Evolutionary conservation across 2,888 invertebrate genomes (phyloP), one percentile per base, ranked within the genome.

Genomic region (Aleiodes leptofemur): DNA sequence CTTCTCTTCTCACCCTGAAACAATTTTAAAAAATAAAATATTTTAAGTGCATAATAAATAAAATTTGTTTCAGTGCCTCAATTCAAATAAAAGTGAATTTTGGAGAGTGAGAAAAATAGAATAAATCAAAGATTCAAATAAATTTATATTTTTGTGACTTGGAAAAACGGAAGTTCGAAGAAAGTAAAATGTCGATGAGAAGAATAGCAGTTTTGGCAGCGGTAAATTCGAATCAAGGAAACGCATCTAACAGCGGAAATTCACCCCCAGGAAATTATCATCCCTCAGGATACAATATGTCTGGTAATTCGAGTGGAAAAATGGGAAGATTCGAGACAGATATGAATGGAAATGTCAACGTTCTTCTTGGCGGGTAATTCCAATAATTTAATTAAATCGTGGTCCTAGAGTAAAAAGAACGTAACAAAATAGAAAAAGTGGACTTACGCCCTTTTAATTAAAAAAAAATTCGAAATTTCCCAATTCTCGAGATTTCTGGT

Each of bases 291-390:
- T 81, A 81, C 78, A 83, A 84, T 76, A 81, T 83, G 78, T 80
- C 83, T 69, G 78, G 72, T 57, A 79, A 77, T 77, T 79, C 81
- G 57, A 79, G 81, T 76, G 82, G 84, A 77, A 81, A 82, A 72
- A 72, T 78, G 66, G 85, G 86, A 76, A 82, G 83, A 38, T 87
- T 81, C 77, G 86, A 87, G 69, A 82, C 83, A 43, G 90, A 91
- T 83, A 88, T 92, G 78, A 91, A 93, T 86, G 93, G 93, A 82
- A 92, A 92, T 84, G 93, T 93, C 85, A 95, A 95, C 90, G 91
- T 95, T 81, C 92, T 95, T 83, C 93, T 96, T 82, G 94, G 95
- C 90, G 95, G 95, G 95, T 95, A 89, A 92, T 94, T 81, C 75
- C 5, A 9, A 4, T 34, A 16, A n/a, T 56, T 43, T 16, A 34